A percentile compares a stretch with the other conserved stretches of the same genome.
Evolutionary conservation across 2,113 vertebrate genomes (phyloP).

Genomic region (Fulica atra): DNA sequence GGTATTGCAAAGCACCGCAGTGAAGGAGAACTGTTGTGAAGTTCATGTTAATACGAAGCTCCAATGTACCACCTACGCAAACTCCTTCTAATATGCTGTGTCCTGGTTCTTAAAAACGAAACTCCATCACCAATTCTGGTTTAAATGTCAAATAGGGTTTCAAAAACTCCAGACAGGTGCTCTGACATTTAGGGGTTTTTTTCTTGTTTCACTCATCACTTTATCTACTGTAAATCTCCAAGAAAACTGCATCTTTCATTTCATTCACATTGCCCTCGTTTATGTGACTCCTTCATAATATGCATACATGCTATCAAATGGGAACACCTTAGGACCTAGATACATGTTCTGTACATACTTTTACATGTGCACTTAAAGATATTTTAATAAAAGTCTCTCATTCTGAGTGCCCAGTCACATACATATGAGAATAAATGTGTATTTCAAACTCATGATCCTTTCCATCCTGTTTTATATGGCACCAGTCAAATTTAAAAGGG

Average conservation of each 20-base stretch:
- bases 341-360: background rate
- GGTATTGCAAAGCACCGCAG: background rate
- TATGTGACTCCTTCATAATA: background rate
- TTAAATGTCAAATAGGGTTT: slow-evolving; percentile 39
- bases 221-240: background rate
- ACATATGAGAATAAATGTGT: background rate
- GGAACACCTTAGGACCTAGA: background rate
- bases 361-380: background rate
- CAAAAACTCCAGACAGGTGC: background rate
- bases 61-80: background rate
- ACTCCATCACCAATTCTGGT: background rate
- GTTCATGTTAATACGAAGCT: background rate
- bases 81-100: background rate
- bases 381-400: background rate
- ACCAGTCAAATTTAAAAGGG: background rate
- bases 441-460: background rate
- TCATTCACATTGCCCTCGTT: background rate
- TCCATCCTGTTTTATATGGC: background rate
- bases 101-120: background rate
- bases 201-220: background rate
- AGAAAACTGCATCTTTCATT: background rate
- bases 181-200: background rate
- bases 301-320: background rate
- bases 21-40: background rate
- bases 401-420: background rate